Evolutionary conservation across 2,888 invertebrate genomes (phyloP).

Genomic region (Halocaridina rubra): DNA sequence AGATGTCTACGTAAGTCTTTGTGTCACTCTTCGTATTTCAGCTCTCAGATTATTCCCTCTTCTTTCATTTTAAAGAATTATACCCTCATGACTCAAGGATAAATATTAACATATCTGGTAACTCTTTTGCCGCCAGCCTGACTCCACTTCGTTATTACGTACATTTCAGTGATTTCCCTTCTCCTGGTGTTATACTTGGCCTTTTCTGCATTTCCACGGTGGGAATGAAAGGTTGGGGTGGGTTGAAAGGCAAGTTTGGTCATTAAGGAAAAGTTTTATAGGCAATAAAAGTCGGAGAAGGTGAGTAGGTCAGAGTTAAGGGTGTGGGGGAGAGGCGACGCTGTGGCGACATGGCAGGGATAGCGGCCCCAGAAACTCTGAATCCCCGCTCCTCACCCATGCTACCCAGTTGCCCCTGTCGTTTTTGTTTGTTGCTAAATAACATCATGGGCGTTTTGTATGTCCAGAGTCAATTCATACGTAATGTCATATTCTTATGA

Average conservation of each 20-base stretch:
- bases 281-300: not conserved
- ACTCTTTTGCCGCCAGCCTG: conserved; percentile 41
- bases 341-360: conserved; percentile 40
- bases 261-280: no score
- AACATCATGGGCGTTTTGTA: not conserved
- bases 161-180: not conserved
- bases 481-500: no score
- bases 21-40: no score
- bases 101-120: conserved; percentile 13
- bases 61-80: no score
- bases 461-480: no score
- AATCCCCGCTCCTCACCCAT: not conserved
- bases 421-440: conserved; percentile 36
- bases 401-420: no score
- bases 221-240: not conserved
- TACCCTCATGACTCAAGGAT: not conserved
- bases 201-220: no score
- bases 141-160: conserved; percentile 45
- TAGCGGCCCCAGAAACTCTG: conserved; percentile 37
- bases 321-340: conserved; percentile 39
- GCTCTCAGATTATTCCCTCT: no score
- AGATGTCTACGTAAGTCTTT: no score
- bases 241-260: not conserved
- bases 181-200: no score
- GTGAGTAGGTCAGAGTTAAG: not conserved